A percentile compares a stretch with the other conserved stretches of the same genome.
Conservation (phyloP, 2,113 vertebrate species). For the Jacana jacana region DNA sequence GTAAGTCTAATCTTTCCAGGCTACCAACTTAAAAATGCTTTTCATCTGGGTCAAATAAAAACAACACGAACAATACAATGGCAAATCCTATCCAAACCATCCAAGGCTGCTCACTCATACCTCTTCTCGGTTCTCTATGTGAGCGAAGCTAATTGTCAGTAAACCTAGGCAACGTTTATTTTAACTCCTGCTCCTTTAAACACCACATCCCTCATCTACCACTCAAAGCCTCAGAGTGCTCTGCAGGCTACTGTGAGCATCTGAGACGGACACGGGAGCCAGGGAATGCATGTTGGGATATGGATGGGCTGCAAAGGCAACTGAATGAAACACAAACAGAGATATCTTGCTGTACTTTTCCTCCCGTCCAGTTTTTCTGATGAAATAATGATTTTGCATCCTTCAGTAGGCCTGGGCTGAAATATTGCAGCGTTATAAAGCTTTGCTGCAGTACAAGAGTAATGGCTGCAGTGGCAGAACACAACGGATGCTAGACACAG, state of each 20-base stretch:
- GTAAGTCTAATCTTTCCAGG: slow-evolving; percentile 42
- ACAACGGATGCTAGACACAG: slow-evolving; percentile 13
- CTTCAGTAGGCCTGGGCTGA: slow-evolving; percentile 16
- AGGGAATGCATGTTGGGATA: neutral
- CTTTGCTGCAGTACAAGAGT: slow-evolving; percentile 39
- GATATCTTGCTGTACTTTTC: neutral
- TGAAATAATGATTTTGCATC: neutral
- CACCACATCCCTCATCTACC: neutral
- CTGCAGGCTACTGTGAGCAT: neutral
- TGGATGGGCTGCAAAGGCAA: neutral
- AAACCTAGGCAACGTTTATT: neutral
- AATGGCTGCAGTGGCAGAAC: slow-evolving; percentile 22
- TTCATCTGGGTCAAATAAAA: slow-evolving; percentile 49
- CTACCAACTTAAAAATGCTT: slow-evolving; percentile 53
- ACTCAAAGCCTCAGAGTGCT: neutral
- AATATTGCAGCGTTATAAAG: slow-evolving; percentile 28
- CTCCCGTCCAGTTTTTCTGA: neutral
- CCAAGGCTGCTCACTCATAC: fast-evolving
- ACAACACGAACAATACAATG: neutral
- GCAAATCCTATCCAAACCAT: neutral
- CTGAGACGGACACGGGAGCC: neutral
- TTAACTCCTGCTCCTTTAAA: slow-evolving; percentile 18
- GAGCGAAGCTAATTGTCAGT: neutral
- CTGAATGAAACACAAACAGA: neutral
- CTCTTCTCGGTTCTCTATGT: neutral